Conservation (phyloP, 2,888 invertebrate species). For the Yponomeuta sedellus region DNA sequence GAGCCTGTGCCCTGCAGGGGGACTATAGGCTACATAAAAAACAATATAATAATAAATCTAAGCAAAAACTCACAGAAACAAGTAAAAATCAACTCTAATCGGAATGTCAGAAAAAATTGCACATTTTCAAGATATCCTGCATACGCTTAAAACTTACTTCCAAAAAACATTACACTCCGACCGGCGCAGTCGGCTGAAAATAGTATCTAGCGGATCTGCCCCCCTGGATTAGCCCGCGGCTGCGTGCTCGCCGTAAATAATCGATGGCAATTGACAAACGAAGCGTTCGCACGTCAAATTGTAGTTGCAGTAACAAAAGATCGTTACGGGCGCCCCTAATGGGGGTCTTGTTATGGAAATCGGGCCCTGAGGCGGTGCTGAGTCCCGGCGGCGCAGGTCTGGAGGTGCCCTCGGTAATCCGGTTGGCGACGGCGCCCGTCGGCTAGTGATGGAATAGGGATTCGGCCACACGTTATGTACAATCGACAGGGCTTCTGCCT, state of each 20-base stretch:
- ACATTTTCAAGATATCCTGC: too few relatives aligned
- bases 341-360: slow-evolving; percentile 74
- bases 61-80: too few relatives aligned
- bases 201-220: slow-evolving; percentile 46
- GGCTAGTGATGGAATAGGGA: background rate
- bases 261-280: slow-evolving; percentile 75
- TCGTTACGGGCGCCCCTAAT: slow-evolving; percentile 56
- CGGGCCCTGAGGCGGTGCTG: slow-evolving; percentile 51
- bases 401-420: background rate
- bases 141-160: too few relatives aligned
- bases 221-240: slow-evolving; percentile 66
- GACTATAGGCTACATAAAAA: too few relatives aligned
- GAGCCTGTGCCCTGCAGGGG: too few relatives aligned
- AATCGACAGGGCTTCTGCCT: background rate
- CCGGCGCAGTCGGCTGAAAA: slow-evolving; percentile 27
- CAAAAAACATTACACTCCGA: too few relatives aligned
- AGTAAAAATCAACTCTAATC: too few relatives aligned
- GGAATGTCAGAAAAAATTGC: too few relatives aligned
- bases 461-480: background rate
- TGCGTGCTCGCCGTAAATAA: slow-evolving; percentile 59
- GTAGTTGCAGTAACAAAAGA: slow-evolving; percentile 64
- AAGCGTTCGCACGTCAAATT: slow-evolving; percentile 74
- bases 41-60: too few relatives aligned
- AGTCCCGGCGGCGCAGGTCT: slow-evolving; percentile 23
- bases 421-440: background rate